Base-by-base conservation (phyloP, 2,888 invertebrate genomes). In the Amiota minor region DNA sequence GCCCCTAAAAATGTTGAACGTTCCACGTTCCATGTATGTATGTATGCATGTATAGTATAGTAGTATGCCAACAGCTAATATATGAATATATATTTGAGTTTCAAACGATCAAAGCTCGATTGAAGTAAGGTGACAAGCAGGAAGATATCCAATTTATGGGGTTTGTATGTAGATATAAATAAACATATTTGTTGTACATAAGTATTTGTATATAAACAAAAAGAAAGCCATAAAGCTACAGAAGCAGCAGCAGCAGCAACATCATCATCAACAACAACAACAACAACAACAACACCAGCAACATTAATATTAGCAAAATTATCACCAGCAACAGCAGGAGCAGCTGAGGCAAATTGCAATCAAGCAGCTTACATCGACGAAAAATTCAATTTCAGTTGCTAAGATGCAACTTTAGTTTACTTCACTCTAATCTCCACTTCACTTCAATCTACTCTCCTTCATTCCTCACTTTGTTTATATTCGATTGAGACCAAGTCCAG, bases 1-100 rank as follows among this genome's bases (percentile, higher is more conserved):
- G 72, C 76, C 79, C 80, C 82, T 81, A 84, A 84, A 84, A 84
- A 53, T 16, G 79, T 84, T 74, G 77, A 35, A 35, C 35, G 35
- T 35, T 35, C 6, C 35, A 35, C 35, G 35, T 35, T 35, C 79
- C 83, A 81, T 80, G 82, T 82, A n/a, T n/a, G n/a, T n/a, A n/a
- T n/a, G n/a, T n/a, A n/a, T n/a, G n/a, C n/a, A n/a, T n/a, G n/a
- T n/a, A n/a, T n/a, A n/a, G n/a, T n/a, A n/a, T n/a, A 75, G 74
- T 71, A 64, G 47, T 65, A 12, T 20, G 50, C 71, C 50, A 49
- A 46, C 14, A 18, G 4, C 12, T 12, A 50, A 50, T 50, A 49
- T 16, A 10, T 18, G 55, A 3, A 16, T 18, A 18, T 9, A 2
- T 9, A 8, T 50, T 50, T n/a, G 3, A 50, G n/a, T n/a, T 14